Percentiles rank a stretch among this genome's conserved stretches.
Evolutionary conservation across 2,888 invertebrate genomes (phyloP).

Genomic region (Eurytoma californica): DNA sequence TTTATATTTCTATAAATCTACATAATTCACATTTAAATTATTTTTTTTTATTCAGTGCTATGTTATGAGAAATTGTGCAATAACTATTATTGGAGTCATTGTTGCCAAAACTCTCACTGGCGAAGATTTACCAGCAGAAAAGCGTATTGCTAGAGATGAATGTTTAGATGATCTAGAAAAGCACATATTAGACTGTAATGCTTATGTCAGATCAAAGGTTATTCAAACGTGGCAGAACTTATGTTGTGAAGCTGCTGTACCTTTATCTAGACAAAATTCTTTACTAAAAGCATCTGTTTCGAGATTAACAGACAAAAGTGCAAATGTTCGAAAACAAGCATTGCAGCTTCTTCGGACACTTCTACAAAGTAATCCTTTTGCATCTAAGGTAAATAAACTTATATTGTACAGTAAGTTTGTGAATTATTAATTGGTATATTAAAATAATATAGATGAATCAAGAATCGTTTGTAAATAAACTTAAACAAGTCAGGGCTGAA

Average conservation of each 20-base stretch:
- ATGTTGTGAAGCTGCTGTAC: conserved; percentile 87
- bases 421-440: conserved; percentile 11
- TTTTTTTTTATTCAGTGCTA: conserved; percentile 75
- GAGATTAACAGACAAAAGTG: conserved; percentile 88
- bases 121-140: conserved; percentile 82
- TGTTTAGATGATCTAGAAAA: conserved; percentile 87
- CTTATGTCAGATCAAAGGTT: conserved; percentile 90
- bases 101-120: conserved; percentile 84
- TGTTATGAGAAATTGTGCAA: conserved; percentile 85
- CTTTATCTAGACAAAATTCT: conserved; percentile 82
- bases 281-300: conserved; percentile 83
- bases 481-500: conserved; percentile 79
- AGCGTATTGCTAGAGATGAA: conserved; percentile 84
- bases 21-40: conserved; percentile 14
- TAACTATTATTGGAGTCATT: conserved; percentile 89
- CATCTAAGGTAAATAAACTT: conserved; percentile 79
- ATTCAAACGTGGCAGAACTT: conserved; percentile 89
- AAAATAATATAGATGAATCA: conserved; percentile 73
- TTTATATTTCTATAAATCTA: conserved; percentile 4
- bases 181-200: conserved; percentile 89
- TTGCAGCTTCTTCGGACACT: conserved; percentile 86
- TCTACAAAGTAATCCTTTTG: conserved; percentile 90
- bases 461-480: conserved; percentile 78
- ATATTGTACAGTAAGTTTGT: neutral
- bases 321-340: conserved; percentile 89